phyloP scores from a whole-genome alignment of 2,888 invertebrate species.

The Stenchaetothrips biformis region DNA sequence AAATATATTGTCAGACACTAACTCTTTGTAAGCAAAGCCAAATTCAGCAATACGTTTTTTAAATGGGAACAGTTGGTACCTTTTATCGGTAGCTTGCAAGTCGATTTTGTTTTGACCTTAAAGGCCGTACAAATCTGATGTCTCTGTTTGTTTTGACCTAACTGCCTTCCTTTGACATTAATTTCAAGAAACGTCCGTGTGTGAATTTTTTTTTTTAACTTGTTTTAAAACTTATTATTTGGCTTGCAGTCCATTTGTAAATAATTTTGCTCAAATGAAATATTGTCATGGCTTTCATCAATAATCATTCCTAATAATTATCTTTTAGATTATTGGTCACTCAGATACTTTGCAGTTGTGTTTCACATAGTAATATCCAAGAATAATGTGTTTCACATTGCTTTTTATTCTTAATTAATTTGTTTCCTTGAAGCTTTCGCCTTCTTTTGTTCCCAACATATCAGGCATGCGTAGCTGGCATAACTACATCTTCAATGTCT shows the following conservation, averaged over 20 bases:
- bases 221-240: neutral
- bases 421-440: neutral
- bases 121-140: too few relatives aligned
- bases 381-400: neutral
- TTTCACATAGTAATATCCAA: too few relatives aligned
- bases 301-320: neutral
- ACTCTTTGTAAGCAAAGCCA: constrained; percentile 6
- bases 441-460: neutral
- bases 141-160: too few relatives aligned
- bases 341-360: too few relatives aligned
- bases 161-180: too few relatives aligned
- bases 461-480: neutral
- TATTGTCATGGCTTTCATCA: neutral
- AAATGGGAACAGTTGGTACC: neutral
- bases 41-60: constrained; percentile 13
- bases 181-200: neutral
- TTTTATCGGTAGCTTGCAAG: neutral
- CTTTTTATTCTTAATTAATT: neutral
- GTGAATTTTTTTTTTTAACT: neutral
- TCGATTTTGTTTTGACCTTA: neutral
- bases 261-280: constrained; percentile 6
- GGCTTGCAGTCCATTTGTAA: neutral
- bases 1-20: neutral
- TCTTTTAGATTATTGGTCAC: neutral
- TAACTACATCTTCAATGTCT: neutral